phyloP scores from a whole-genome alignment of 2,888 invertebrate species.

The Epiperipatus broadwayi region DNA sequence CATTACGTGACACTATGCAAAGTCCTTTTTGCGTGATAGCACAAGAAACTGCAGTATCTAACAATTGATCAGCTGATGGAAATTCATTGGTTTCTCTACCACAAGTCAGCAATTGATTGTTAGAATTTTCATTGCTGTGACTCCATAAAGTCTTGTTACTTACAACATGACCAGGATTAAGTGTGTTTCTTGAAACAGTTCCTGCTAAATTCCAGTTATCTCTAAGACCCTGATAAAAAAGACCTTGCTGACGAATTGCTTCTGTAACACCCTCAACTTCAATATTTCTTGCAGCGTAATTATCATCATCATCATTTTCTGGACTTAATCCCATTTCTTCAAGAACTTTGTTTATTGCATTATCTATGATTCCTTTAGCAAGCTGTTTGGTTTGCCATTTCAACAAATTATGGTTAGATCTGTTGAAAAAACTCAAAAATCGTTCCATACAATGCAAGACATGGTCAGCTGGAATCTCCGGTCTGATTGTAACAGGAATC shows the following conservation, averaged over 20 bases:
- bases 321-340: conserved; percentile 20
- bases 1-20: conserved; percentile 5
- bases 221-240: too few relatives aligned
- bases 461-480: conserved; percentile 1
- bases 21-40: conserved; percentile 16
- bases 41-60: conserved; percentile 15
- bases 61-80: conserved; percentile 14
- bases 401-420: neutral
- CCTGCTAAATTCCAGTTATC: too few relatives aligned
- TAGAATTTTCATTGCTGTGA: too few relatives aligned
- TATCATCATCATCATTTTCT: conserved; percentile 15
- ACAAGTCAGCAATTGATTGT: too few relatives aligned
- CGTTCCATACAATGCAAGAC: conserved; percentile 1
- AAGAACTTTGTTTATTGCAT: conserved; percentile 20
- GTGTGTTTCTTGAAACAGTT: too few relatives aligned
- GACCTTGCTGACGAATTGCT: conserved; percentile 16
- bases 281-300: conserved; percentile 14
- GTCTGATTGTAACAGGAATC: too few relatives aligned
- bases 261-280: conserved; percentile 16
- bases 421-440: conserved; percentile 1
- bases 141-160: too few relatives aligned
- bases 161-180: too few relatives aligned
- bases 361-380: conserved; percentile 20
- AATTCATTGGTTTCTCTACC: too few relatives aligned
- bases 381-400: conserved; percentile 19